Evolutionary conservation across 2,113 vertebrate genomes (phyloP).

Genomic region (Rhineura floridana): DNA sequence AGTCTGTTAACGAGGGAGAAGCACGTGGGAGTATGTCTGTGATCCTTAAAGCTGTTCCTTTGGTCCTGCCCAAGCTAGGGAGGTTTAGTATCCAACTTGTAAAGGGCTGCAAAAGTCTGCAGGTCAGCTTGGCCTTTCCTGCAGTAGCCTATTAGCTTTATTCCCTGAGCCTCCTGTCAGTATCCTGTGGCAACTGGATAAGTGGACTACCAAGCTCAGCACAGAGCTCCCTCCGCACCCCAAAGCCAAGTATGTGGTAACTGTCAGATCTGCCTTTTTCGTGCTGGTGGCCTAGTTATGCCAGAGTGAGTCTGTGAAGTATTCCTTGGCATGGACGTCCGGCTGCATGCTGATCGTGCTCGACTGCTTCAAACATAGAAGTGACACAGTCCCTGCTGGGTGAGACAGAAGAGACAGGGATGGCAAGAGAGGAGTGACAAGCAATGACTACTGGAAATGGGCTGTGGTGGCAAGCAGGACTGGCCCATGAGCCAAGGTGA

Average conservation of each 20-base stretch:
- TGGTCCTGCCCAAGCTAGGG: background rate
- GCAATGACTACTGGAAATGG: no score
- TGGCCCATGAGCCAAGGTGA: background rate
- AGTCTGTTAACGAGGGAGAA: background rate
- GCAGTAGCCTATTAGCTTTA: background rate
- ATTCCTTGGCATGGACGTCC: background rate
- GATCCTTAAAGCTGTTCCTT: background rate
- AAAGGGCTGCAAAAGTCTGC: background rate
- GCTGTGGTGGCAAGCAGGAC: background rate
- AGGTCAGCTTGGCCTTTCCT: background rate
- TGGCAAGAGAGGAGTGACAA: no score
- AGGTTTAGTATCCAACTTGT: background rate
- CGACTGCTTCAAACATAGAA: background rate
- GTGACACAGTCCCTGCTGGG: background rate
- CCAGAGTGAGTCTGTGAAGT: background rate
- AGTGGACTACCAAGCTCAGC: background rate
- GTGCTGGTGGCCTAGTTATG: background rate
- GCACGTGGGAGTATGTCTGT: background rate
- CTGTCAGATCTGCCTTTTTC: background rate
- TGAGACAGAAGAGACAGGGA: background rate
- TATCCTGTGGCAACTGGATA: background rate
- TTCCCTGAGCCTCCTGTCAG: background rate
- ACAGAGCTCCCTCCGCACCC: background rate
- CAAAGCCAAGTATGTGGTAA: background rate
- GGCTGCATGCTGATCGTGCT: background rate